Evolutionary conservation across 2,113 vertebrate species (phyloP).

Genomic region (Petromus typicus): DNA sequence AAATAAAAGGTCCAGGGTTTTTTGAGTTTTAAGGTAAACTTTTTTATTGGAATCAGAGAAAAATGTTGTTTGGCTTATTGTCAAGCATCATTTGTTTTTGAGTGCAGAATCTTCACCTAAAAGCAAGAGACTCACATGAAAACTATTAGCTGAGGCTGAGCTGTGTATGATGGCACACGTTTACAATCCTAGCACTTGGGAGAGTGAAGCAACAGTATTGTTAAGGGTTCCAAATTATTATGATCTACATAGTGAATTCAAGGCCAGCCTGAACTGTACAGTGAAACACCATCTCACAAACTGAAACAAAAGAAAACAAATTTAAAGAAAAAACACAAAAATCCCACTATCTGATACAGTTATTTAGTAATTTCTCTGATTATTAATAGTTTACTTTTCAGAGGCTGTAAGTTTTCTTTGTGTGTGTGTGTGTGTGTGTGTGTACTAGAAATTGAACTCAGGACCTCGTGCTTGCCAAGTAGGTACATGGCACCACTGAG

Average conservation of each 20-base stretch:
- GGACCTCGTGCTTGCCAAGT: too few species aligned
- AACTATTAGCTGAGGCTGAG: neutral
- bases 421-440: neutral
- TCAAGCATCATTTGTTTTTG: slow-evolving; percentile 37
- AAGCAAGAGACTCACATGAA: slow-evolving; percentile 58
- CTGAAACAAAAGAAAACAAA: too few species aligned
- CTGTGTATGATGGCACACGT: too few species aligned
- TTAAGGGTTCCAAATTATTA: too few species aligned
- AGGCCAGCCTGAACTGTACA: too few species aligned
- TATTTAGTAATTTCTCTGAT: neutral
- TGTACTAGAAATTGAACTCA: neutral
- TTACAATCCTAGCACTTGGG: too few species aligned
- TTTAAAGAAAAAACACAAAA: neutral
- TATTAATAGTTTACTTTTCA: neutral
- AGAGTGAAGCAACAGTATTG: too few species aligned
- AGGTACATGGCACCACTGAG: too few species aligned
- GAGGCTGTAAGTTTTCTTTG: neutral
- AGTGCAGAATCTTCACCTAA: slow-evolving; percentile 48
- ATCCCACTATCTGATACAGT: neutral
- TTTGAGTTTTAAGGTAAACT: neutral
- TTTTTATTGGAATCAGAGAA: slow-evolving; percentile 17
- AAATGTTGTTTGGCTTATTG: slow-evolving; percentile 47
- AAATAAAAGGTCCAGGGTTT: neutral
- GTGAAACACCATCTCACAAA: too few species aligned
- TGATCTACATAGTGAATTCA: too few species aligned